A percentile compares a stretch with the other conserved stretches of the same genome.
Conservation (phyloP, 2,888 invertebrate genomes). For the Acanthopleura granulata region DNA sequence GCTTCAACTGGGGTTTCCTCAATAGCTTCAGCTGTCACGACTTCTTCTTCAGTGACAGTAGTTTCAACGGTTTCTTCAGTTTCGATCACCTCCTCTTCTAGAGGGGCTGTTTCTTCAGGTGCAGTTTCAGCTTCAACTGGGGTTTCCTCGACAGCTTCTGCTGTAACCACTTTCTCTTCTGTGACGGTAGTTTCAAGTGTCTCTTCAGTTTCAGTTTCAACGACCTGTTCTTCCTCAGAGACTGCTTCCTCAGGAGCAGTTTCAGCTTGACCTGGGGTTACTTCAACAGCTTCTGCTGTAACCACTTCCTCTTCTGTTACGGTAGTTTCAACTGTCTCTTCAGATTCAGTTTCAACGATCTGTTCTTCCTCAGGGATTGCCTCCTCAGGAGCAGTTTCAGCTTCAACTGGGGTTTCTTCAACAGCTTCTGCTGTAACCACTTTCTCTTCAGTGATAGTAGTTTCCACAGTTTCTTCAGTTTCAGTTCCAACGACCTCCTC, state of each 20-base stretch:
- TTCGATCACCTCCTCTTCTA: not conserved
- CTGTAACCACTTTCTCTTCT: constrained; percentile 5
- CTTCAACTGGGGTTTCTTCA: not conserved
- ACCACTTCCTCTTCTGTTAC: constrained; percentile 5
- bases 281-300: not conserved
- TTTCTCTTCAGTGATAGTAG: not conserved
- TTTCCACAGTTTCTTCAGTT: not conserved
- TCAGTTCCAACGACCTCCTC: not conserved
- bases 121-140: constrained; percentile 10
- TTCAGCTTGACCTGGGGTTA: not conserved
- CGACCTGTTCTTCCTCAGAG: not conserved
- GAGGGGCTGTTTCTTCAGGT: not conserved
- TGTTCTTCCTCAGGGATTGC: not conserved
- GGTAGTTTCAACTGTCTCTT: not conserved
- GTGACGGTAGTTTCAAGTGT: not conserved
- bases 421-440: not conserved
- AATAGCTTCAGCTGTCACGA: not conserved
- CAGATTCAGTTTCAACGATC: not conserved
- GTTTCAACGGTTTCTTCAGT: constrained; percentile 7
- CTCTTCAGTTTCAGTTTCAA: constrained; percentile 12
- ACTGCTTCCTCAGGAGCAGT: constrained; percentile 6
- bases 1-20: not conserved
- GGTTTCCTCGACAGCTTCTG: not conserved
- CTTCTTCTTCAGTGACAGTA: not conserved
- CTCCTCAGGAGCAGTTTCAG: constrained; percentile 6